phyloP scores from a whole-genome alignment of 1,140 invertebrate species.

The Drosophila sproati region DNA sequence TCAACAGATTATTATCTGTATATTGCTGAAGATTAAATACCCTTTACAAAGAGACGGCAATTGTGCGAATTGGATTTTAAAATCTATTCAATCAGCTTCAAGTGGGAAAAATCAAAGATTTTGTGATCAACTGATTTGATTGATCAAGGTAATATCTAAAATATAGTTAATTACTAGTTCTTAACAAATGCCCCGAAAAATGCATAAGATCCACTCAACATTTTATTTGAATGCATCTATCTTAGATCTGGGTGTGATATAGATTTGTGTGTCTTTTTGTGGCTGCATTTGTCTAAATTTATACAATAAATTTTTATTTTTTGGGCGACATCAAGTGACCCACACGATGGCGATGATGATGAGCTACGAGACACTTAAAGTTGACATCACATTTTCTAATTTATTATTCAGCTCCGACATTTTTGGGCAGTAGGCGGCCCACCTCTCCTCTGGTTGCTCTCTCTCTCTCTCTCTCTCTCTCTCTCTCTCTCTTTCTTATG shows the following conservation, averaged over 20 bases:
- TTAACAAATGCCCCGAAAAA: neutral
- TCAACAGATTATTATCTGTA: constrained; percentile 28
- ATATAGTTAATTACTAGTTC: no score
- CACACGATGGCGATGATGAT: constrained; percentile 50
- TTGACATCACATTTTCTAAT: constrained; percentile 31
- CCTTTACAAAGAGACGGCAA: neutral
- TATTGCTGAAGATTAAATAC: neutral
- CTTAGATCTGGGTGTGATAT: constrained; percentile 2
- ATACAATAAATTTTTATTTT: constrained; percentile 18
- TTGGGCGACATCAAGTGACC: constrained; percentile 32
- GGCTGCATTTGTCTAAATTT: constrained; percentile 50
- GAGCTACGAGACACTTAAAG: constrained; percentile 32
- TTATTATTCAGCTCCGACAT: constrained; percentile 8
- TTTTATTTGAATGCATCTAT: constrained; percentile 2
- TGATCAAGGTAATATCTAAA: no score
- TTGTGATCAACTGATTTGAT: no score
- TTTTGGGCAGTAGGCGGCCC: neutral
- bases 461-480: neutral
- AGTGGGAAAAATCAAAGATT: no score
- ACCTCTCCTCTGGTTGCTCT: constrained; percentile 10
- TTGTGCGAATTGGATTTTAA: neutral
- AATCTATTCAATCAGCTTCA: no score
- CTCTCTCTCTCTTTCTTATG: neutral
- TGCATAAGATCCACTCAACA: neutral
- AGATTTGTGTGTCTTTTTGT: neutral